A percentile compares a stretch with the other conserved stretches of the same genome.
Conservation (phyloP, 2,113 vertebrate genomes). For the Lagopus muta region DNA sequence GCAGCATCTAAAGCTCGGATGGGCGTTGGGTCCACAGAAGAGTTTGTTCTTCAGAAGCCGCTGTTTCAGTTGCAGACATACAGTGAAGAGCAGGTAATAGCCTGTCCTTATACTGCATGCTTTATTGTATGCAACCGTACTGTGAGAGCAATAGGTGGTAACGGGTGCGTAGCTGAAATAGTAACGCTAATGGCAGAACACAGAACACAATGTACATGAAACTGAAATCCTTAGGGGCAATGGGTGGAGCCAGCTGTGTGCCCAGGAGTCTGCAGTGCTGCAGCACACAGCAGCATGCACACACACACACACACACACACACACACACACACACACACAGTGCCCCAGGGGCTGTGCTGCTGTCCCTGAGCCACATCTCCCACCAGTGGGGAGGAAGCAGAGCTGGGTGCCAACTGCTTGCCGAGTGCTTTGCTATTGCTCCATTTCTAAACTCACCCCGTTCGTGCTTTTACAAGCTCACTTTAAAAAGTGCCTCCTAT, state of each 20-base stretch:
- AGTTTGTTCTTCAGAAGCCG: conserved; percentile 85
- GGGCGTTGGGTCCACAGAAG: conserved; percentile 62
- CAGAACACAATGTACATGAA: background rate
- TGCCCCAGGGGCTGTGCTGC: background rate
- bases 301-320: no score
- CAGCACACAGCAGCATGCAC: no score
- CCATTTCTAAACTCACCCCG: background rate
- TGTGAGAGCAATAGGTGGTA: accelerated
- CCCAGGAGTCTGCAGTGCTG: background rate
- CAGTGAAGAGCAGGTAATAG: conserved; percentile 87
- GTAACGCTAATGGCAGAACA: background rate
- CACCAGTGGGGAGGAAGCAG: accelerated
- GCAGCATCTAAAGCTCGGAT: conserved; percentile 83
- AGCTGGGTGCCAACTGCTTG: background rate
- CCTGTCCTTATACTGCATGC: accelerated
- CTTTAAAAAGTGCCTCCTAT: background rate
- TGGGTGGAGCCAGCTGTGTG: background rate
- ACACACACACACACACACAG: no score
- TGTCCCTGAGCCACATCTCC: background rate
- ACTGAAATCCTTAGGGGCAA: background rate
- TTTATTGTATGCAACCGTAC: accelerated
- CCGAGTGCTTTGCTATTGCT: background rate
- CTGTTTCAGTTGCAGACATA: conserved; percentile 90
- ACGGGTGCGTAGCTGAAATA: accelerated
- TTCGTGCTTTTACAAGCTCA: background rate